phyloP scores from a whole-genome alignment of 2,113 vertebrate species.

The Forbesichthys agassizii region DNA sequence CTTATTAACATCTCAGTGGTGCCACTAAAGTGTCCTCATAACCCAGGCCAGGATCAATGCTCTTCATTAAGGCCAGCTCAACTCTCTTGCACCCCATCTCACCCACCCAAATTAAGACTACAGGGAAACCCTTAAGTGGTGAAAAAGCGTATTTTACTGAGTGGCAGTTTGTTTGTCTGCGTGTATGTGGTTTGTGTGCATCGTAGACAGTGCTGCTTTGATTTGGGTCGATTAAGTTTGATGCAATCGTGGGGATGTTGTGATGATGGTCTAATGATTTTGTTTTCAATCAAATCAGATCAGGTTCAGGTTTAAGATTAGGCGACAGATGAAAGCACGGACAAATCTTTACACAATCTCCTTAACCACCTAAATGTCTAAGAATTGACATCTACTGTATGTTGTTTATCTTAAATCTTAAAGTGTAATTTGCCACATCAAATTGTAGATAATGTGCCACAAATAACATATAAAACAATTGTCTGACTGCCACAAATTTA shows the following conservation, averaged over 20 bases:
- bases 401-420: too few relatives aligned
- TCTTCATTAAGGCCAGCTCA: slow-evolving; percentile 69
- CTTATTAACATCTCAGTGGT: slow-evolving; percentile 75
- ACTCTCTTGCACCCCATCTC: slow-evolving; percentile 35
- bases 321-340: too few relatives aligned
- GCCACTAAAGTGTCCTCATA: slow-evolving; percentile 71
- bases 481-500: too few relatives aligned
- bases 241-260: slow-evolving; percentile 3
- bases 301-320: background rate
- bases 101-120: slow-evolving; percentile 36
- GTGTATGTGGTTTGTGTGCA: slow-evolving; percentile 10
- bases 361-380: too few relatives aligned
- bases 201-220: too few relatives aligned
- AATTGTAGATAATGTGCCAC: too few relatives aligned
- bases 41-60: slow-evolving; percentile 76
- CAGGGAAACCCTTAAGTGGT: slow-evolving; percentile 43
- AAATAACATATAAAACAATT: too few relatives aligned
- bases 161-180: slow-evolving; percentile 25
- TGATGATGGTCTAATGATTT: slow-evolving; percentile 16
- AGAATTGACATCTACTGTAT: too few relatives aligned
- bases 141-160: slow-evolving; percentile 22
- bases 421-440: too few relatives aligned
- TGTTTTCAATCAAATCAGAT: background rate
- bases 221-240: too few relatives aligned
- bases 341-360: too few relatives aligned